Evolutionary conservation across 1,140 invertebrate genomes (phyloP).

Genomic region (Ylistrum balloti): DNA sequence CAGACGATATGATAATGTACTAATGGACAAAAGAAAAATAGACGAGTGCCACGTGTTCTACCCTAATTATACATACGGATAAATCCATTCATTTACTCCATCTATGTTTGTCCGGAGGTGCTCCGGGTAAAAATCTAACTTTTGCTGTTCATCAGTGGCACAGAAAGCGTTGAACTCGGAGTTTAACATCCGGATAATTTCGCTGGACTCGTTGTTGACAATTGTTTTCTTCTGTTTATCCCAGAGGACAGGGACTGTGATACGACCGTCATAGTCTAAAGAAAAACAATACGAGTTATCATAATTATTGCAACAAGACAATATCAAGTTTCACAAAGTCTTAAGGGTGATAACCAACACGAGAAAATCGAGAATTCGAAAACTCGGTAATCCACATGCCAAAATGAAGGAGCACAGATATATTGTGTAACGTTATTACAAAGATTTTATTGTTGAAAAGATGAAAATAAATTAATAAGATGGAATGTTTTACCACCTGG

Average conservation of each 20-base stretch:
- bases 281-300: neutral
- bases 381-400: too few species aligned
- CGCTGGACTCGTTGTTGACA: conserved; percentile 81
- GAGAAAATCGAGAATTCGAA: too few species aligned
- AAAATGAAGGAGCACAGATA: too few species aligned
- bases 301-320: too few species aligned
- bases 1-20: too few species aligned
- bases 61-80: conserved; percentile 68
- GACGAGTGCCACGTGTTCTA: too few species aligned
- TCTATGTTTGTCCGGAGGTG: conserved; percentile 73
- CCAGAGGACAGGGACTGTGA: conserved; percentile 78
- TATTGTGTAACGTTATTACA: too few species aligned
- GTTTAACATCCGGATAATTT: conserved; percentile 81
- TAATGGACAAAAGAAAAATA: too few species aligned
- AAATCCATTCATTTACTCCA: conserved; percentile 77
- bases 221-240: conserved; percentile 77
- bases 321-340: too few species aligned
- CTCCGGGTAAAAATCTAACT: conserved; percentile 77
- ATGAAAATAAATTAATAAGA: too few species aligned
- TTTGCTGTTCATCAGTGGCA: conserved; percentile 73
- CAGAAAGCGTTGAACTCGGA: conserved; percentile 79
- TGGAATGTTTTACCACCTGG: conserved; percentile 67
- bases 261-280: conserved; percentile 71
- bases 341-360: too few species aligned
- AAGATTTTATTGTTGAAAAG: too few species aligned